phyloP scores from a whole-genome alignment of 2,113 vertebrate genomes.

The Alces alces region DNA sequence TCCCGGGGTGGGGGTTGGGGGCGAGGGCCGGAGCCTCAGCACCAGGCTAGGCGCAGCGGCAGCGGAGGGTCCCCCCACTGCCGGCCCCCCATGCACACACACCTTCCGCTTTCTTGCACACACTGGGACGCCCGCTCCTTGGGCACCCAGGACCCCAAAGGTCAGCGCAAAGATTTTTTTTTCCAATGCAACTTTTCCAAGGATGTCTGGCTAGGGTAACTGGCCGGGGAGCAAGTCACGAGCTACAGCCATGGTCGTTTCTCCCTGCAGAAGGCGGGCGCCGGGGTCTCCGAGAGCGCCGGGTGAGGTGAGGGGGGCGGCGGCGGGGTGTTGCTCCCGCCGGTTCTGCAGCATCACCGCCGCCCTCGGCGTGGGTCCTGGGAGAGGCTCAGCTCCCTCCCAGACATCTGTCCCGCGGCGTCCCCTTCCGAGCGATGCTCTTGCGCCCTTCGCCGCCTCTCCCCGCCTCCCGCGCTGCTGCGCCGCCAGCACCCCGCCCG shows the following conservation, averaged over 20 bases:
- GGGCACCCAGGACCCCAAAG: background rate
- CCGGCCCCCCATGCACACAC: slow-evolving; percentile 46
- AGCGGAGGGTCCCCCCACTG: background rate
- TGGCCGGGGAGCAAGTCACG: background rate
- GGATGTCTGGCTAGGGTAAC: slow-evolving; percentile 11
- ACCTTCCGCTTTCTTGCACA: background rate
- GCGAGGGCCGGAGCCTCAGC: background rate
- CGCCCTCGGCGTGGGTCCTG: background rate
- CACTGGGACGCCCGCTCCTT: background rate
- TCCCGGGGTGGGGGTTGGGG: background rate
- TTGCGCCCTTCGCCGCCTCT: slow-evolving; percentile 36
- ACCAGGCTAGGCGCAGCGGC: background rate
- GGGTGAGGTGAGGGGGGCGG: background rate
- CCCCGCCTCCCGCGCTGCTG: slow-evolving; percentile 25
- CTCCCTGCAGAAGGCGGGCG: slow-evolving; percentile 16
- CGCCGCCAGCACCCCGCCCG: background rate
- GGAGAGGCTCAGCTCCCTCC: background rate
- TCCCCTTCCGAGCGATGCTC: background rate
- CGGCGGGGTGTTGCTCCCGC: background rate
- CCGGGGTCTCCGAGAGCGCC: background rate
- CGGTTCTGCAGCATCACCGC: slow-evolving; percentile 50
- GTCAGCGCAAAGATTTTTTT: slow-evolving; percentile 40
- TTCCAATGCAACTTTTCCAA: slow-evolving; percentile 62
- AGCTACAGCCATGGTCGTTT: slow-evolving; percentile 37
- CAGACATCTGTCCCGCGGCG: background rate